Evolutionary conservation across 2,113 vertebrate species (phyloP), one percentile per base, ranked within the genome.

Genomic region (Megaleporinus macrocephalus): DNA sequence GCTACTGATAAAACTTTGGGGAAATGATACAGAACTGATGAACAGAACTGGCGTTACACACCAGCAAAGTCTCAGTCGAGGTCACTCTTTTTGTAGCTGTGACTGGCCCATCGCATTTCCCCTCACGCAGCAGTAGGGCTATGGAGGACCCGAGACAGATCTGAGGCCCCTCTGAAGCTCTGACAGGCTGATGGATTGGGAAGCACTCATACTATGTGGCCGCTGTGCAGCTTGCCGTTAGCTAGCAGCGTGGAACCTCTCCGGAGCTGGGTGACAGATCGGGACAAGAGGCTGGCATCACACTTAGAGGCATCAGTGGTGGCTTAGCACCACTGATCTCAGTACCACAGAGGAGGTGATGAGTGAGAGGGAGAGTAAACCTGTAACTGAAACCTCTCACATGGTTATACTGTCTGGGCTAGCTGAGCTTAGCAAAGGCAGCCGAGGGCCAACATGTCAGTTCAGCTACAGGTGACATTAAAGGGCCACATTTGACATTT

Each of bases 161-260:
- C 75, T 72, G 73, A 73, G 20, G 55, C 20, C 47, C 59, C 41
- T 82, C 30, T 84, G 70, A 72, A 77, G 57, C 4, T 47, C 80
- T 36, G 61, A 79, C 76, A 77, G 76, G 80, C 80, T 82, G 76
- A 71, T 47, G 33, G 76, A 83, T 79, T 78, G 36, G 59, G 80
- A 78, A 18, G 62, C 62, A 55, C 29, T 83, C 65, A n/a, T 73
- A 71, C 68, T 77, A 73, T 30, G 47, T 53, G 9, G 57, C 80
- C 65, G 65, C 36, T 18, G 20, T 33, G 47, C 47, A 22, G n/a
- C n/a, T 22, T 44, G 55, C 55, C 73, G 51, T 57, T 59, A 76
- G 51, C 63, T 69, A 80, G 33, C 73, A 73, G 76, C 51, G 53
- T 71, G 26, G 76, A 82, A 27, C 59, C 27, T 83, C 65, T 76